Base-by-base conservation (phyloP, 2,113 vertebrate genomes). In the Upupa epops region DNA sequence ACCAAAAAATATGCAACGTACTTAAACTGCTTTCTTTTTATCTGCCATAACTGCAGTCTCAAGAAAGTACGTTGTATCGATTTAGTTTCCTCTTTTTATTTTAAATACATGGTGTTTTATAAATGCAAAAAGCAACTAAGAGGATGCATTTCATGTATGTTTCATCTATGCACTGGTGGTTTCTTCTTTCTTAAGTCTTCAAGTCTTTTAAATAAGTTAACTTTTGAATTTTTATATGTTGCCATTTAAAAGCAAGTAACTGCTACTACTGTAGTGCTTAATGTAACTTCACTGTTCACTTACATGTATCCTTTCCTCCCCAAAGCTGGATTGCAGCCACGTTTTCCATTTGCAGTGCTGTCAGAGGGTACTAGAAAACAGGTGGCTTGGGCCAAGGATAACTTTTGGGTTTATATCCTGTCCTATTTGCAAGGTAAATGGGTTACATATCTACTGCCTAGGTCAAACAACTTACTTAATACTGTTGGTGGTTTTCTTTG, bases 331-430 rank as follows among this genome's bases (percentile, higher is more conserved):
- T 96, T 99, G 99, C 96, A 99, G 98, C 96, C 99, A 99, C 5
- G 98, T 99, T 90, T 99, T 99, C 97, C 99, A 99, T 92, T 98
- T 99, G 91, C 99, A 99, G 92, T 99, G 99, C 91, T 99, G 99
- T 92, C 98, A 98, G 2, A 98, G 98, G 72, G 99, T 99, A 59
- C 98, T 99, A 75, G 99, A 99, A 93, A 99, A 99, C 94, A 98
- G 99, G 87, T 99, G 99, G 99, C 98, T 99, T 42, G 99, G 99
- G 42, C 99, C 99, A 61, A 98, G 99, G 86, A 99, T 99, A 96
- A 99, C 99, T 6, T 99, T 99, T 51, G 99, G 99, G 22, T 99
- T 99, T 96, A 99, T 99, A 98, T 97, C 98, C 81, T 99, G 99
- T 97, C 99, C 99, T 42, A 99, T 99, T 93, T 99, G 99, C 96